phyloP scores from a whole-genome alignment of 2,113 vertebrate genomes.

The Cynocephalus volans region DNA sequence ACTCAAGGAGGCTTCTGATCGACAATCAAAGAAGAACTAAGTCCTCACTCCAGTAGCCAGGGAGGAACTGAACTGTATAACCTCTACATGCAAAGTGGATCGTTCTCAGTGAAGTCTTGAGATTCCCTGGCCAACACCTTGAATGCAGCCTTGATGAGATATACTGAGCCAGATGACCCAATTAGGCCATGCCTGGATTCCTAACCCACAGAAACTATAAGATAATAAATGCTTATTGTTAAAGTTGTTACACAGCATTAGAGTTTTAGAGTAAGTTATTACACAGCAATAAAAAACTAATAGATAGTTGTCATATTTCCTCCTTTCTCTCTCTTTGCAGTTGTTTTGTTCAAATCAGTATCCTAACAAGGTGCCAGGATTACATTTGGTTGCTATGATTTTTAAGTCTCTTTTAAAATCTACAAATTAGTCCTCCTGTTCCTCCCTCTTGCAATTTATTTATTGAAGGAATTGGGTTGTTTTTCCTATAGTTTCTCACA shows the following conservation, averaged over 20 bases:
- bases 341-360: constrained; percentile 4
- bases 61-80: background rate
- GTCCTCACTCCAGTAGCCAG: background rate
- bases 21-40: background rate
- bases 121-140: background rate
- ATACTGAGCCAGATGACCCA: background rate
- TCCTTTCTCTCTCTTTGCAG: background rate
- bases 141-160: background rate
- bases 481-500: background rate
- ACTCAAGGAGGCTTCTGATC: background rate
- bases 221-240: background rate
- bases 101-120: background rate
- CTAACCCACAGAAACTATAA: background rate
- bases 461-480: background rate
- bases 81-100: background rate
- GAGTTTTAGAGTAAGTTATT: background rate
- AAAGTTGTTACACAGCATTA: background rate
- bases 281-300: constrained; percentile 35
- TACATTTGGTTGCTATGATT: background rate
- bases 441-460: background rate
- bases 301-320: background rate
- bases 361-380: background rate
- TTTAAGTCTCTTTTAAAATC: constrained; percentile 16
- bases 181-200: background rate
- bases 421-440: background rate